Evolutionary conservation across 2,888 invertebrate genomes (phyloP), one percentile per base, ranked within the genome.

Genomic region (Globia sparganii): DNA sequence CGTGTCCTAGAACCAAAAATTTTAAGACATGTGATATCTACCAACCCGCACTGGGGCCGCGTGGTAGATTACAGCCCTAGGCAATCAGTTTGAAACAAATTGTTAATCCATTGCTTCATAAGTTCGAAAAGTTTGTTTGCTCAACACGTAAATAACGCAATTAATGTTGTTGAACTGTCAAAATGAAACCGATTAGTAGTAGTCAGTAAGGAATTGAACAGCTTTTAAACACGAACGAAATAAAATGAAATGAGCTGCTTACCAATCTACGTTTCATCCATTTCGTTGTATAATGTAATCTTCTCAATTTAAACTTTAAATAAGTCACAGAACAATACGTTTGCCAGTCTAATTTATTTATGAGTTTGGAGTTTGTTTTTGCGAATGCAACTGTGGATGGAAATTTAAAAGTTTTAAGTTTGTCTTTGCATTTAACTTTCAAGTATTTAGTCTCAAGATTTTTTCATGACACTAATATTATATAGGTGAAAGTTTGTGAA

Each of bases 291-390:
- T 1, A 72, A 77, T 69, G 61, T 72, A 72, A 81, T 72, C 34
- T 64, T 37, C 49, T 84, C 56, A 80, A 69, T 84, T 82, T 82
- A 59, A 85, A 82, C 9, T 77, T 82, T 76, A 53, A 75, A 62
- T 69, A 66, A 58, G 43, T 69, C 72, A 43, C 62, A 56, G 21
- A 49, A 64, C 61, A 58, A 69, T 66, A 64, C 5, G 2, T 11
- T 67, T 68, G 66, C 34, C 4, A n/a, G 58, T 56, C 0, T 70
- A 70, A 85, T 67, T 72, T 85, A 83, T 85, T 81, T 76, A 72
- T 69, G 56, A 34, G 56, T 58, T 71, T 11, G n/a, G 40, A 64
- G 4, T 80, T 73, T 43, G 6, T 70, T 74, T 67, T 34, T 28
- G 9, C 4, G 11, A 76, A 66, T 77, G 31, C 65, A 53, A 49